phyloP scores from a whole-genome alignment of 2,888 invertebrate genomes.

The Drosophila paracracens region DNA sequence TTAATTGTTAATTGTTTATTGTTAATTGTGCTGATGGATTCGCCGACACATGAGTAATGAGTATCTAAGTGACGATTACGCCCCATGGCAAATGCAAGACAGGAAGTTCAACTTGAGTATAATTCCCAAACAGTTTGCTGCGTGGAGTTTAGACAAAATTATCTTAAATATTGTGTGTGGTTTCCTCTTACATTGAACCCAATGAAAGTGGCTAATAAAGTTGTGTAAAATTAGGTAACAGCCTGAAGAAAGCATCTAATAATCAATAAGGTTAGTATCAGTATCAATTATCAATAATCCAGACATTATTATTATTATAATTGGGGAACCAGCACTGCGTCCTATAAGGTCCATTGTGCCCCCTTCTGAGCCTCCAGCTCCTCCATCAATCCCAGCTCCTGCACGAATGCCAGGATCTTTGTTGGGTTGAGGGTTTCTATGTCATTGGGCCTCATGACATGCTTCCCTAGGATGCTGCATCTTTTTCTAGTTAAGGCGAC shows the following conservation, averaged over 20 bases:
- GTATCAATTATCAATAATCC: neutral
- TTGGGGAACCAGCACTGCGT: too few relatives aligned
- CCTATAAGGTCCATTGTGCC: too few relatives aligned
- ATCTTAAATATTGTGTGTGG: neutral
- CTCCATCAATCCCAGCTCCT: too few relatives aligned
- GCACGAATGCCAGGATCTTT: too few relatives aligned
- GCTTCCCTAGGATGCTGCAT: too few relatives aligned
- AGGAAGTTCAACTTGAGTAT: neutral
- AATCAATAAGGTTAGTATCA: neutral
- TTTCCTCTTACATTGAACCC: neutral
- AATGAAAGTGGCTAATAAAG: accelerated
- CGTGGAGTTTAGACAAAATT: neutral
- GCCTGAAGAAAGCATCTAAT: neutral
- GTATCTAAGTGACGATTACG: conserved; percentile 66
- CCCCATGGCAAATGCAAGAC: conserved; percentile 25
- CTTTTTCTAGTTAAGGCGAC: too few relatives aligned
- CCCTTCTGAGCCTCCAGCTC: too few relatives aligned
- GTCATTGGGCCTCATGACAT: too few relatives aligned
- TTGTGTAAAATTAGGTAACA: neutral
- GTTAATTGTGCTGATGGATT: conserved; percentile 57
- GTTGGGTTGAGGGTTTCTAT: too few relatives aligned
- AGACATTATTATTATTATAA: too few relatives aligned
- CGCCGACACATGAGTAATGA: conserved; percentile 73
- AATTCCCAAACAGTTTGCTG: neutral
- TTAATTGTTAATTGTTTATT: conserved; percentile 4